Evolutionary conservation across 2,113 vertebrate genomes (phyloP).

Genomic region (Copsychus sechellarum): DNA sequence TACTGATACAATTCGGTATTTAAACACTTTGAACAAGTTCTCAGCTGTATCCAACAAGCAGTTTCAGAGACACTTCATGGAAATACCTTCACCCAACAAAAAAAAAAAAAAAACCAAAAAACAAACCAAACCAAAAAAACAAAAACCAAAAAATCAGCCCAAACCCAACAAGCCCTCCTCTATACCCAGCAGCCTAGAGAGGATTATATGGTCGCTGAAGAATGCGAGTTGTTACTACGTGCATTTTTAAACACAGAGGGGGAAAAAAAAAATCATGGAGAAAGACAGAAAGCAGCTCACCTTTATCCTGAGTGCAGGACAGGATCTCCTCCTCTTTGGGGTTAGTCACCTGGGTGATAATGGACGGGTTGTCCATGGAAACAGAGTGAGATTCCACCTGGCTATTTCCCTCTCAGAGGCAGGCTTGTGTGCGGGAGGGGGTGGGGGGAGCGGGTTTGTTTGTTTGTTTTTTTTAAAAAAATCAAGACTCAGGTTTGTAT

Average conservation of each 20-base stretch:
- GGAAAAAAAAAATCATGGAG: neutral
- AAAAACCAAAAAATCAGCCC: neutral
- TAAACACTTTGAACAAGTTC: neutral
- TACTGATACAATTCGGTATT: neutral
- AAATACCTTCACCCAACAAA: neutral
- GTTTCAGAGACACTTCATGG: neutral
- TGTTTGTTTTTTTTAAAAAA: too few species aligned
- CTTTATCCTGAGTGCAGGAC: constrained; percentile 89
- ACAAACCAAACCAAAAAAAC: neutral
- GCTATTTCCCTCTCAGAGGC: constrained; percentile 63
- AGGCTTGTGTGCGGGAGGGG: constrained; percentile 31
- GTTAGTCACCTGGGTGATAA: constrained; percentile 99
- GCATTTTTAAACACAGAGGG: neutral
- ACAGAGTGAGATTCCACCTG: constrained; percentile 77
- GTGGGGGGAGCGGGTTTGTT: too few species aligned
- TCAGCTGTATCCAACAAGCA: neutral
- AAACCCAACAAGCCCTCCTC: neutral
- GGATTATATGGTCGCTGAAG: neutral
- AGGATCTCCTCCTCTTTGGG: constrained; percentile 97
- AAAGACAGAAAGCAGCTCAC: constrained; percentile 70
- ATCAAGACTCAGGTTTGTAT: too few species aligned
- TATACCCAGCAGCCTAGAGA: neutral
- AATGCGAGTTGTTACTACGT: neutral
- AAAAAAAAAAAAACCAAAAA: neutral
- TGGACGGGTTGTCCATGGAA: constrained; percentile 99